Base-by-base conservation (phyloP, 2,888 invertebrate species). In the Eupeodes latifasciatus region DNA sequence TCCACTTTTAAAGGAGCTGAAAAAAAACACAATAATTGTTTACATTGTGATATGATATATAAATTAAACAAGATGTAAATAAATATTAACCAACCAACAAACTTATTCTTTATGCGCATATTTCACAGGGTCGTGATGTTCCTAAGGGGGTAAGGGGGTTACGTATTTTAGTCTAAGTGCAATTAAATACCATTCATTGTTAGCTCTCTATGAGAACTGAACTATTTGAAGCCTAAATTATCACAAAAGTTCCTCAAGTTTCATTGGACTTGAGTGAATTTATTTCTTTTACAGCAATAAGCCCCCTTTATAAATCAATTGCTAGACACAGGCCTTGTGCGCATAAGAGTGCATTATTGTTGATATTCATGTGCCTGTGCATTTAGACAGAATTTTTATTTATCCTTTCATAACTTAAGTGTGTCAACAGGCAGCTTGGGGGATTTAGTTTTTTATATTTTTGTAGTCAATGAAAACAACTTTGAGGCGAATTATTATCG, bases 331-430 rank as follows among this genome's bases (percentile, higher is more conserved):
- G 59, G 36, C 59, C 11, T 34, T 34, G 6, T 27, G 12, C 34
- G 14, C 59, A 59, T 34, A 36, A 40, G 40, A 40, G 6, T 40
- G 14, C 34, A 27, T 27, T 57, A 40, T 3, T 59, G n/a, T 36
- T 51, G 51, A 34, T 5, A 16, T 9, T 34, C n/a, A 40, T 67
- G 47, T 62, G 40, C 16, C 19, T 11, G 27, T 47, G 40, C 71
- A 55, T 71, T 19, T 44, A 47, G 66, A 74, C 57, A 72, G 40
- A 40, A 72, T 44, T 74, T 79, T 61, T 78, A 51, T 84, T 79
- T 75, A 79, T 84, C 79, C 84, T 79, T 84, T 84, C 84, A 84
- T 79, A 84, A 84, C 67, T 79, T 79, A 79, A 67, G 79, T 84
- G 47, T 84, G 84, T 79, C 84, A 84, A 74, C 74, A 79, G 79